Evolutionary conservation across 2,888 invertebrate species (phyloP), one percentile per base, ranked within the genome.

Genomic region (Rhagophthalmus giganteus): DNA sequence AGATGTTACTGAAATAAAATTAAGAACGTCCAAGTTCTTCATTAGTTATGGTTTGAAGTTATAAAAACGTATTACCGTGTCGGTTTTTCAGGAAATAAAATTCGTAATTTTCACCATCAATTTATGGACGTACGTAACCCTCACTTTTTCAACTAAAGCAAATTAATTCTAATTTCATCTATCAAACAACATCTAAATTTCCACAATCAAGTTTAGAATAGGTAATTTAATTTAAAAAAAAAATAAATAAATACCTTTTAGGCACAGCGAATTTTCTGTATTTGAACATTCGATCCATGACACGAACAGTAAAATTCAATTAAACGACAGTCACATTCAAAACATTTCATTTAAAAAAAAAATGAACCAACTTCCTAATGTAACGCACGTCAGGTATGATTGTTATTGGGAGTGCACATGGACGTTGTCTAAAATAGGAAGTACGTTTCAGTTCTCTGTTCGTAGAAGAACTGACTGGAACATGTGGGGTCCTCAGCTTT

Each of bases 391-490:
- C 13, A 30, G 39, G 20, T 13, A 25, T 9, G 31, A 24, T 32
- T 41, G 32, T 7, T 26, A 9, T n/a, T 2, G 33, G 2, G 10
- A 15, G 34, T 28, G 47, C 39, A 39, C 47, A 24, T 27, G 27
- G 25, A 30, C 28, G 24, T 20, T 9, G 11, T 13, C 6, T 7
- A 20, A 30, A 20, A 16, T 35, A 34, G 9, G 48, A 28, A 44
- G 28, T 24, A 42, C 28, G 24, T 15, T 27, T 27, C 26, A 30
- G 39, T 28, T 26, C 44, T 40, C 27, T 56, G 56, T 54, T 39
- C 33, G 42, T 35, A 34, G 58, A 63, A 60, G 60, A 63, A 64
- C 64, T 64, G 60, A 55, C 58, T 54, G 58, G 52, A 49, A 56
- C 38, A 47, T 46, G 55, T 35, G 48, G 41, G 55, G 52, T 59